Conservation (phyloP, 2,113 vertebrate genomes). For the Pedionomus torquatus region DNA sequence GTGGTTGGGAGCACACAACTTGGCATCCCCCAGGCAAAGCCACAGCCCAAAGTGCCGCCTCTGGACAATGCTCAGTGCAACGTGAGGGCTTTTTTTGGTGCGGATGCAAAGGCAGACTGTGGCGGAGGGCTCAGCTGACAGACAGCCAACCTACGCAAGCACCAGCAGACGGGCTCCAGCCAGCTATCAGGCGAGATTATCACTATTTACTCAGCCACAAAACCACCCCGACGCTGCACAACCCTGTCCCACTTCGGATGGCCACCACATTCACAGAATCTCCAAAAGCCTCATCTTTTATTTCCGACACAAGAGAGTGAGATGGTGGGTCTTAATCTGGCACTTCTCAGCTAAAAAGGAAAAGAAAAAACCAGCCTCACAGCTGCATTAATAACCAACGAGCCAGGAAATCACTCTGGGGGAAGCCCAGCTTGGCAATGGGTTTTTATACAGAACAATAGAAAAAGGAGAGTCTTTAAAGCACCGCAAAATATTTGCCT, state of each 20-base stretch:
- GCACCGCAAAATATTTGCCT: neutral
- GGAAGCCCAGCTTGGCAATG: neutral
- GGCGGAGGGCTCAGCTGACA: neutral
- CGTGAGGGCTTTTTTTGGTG: neutral
- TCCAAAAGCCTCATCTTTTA: neutral
- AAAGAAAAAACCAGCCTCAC: neutral
- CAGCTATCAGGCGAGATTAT: neutral
- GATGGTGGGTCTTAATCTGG: neutral
- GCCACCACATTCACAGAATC: neutral
- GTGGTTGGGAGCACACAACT: accelerated
- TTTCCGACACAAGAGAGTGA: neutral
- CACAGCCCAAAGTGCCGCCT: neutral
- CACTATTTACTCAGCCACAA: neutral
- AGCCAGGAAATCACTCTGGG: constrained; percentile 2
- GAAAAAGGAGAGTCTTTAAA: neutral
- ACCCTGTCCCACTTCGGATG: neutral
- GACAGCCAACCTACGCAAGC: neutral
- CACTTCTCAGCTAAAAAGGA: neutral
- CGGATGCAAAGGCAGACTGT: neutral
- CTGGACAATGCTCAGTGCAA: accelerated
- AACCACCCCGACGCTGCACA: neutral
- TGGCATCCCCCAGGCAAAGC: neutral
- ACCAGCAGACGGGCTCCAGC: neutral
- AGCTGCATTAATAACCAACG: neutral
- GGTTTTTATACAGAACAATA: neutral